Percentiles rank a stretch among this genome's conserved stretches.
phyloP scores from a whole-genome alignment of 2,888 invertebrate species.

The Criorhina ranunculi region DNA sequence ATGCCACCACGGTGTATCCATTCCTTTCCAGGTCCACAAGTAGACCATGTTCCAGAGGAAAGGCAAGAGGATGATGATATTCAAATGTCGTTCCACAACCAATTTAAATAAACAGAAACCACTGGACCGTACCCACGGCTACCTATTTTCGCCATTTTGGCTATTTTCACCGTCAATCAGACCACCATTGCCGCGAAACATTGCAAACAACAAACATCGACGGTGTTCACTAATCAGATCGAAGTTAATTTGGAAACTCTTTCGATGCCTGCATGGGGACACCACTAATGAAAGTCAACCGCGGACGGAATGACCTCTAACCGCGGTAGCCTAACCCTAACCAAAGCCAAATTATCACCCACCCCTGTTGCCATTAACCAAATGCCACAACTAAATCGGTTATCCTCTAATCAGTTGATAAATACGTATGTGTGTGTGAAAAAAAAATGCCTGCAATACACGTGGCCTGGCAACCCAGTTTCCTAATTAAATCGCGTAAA shows the following conservation, averaged over 20 bases:
- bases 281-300: constrained; percentile 69
- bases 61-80: too few species aligned
- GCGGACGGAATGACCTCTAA: constrained; percentile 33
- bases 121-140: constrained; percentile 18
- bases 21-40: too few species aligned
- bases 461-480: constrained; percentile 16
- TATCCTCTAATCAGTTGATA: constrained; percentile 74
- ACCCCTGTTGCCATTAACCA: background rate
- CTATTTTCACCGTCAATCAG: constrained; percentile 50
- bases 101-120: background rate
- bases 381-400: constrained; percentile 43
- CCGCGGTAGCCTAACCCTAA: constrained; percentile 47
- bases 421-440: constrained; percentile 1
- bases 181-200: constrained; percentile 44
- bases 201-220: constrained; percentile 55
- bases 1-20: too few species aligned
- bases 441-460: constrained; percentile 23
- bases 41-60: too few species aligned
- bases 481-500: constrained; percentile 55
- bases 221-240: constrained; percentile 57
- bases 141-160: constrained; percentile 38
- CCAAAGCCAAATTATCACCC: constrained; percentile 59
- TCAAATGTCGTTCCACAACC: too few species aligned
- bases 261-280: constrained; percentile 29
- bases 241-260: constrained; percentile 64